Evolutionary conservation across 2,797 vertebrate species (phyloP).

Genomic region (Phoxinus dragarum): DNA sequence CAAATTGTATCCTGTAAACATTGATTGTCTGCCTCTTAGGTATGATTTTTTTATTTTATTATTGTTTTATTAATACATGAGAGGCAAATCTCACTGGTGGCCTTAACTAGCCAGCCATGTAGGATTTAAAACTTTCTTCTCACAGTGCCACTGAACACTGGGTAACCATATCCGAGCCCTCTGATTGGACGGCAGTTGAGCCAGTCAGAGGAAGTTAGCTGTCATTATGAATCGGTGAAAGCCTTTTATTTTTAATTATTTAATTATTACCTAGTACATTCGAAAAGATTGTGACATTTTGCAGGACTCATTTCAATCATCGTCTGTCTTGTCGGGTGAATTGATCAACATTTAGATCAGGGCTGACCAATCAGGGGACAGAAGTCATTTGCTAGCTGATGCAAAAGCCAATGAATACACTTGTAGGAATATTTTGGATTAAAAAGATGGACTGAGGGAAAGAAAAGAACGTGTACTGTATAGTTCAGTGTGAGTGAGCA

Average conservation of each 20-base stretch:
- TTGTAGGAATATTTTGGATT: constrained; percentile 36
- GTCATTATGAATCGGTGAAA: constrained; percentile 45
- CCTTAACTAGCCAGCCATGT: constrained; percentile 56
- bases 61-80: constrained; percentile 28
- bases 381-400: constrained; percentile 40
- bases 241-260: constrained; percentile 48
- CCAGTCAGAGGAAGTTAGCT: constrained; percentile 37
- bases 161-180: constrained; percentile 40
- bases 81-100: constrained; percentile 45
- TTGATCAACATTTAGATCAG: constrained; percentile 48
- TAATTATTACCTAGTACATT: constrained; percentile 49
- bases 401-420: constrained; percentile 34
- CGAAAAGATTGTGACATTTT: constrained; percentile 49
- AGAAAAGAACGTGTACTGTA: constrained; percentile 65
- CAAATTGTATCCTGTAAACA: constrained; percentile 34
- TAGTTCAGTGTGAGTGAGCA: constrained; percentile 65
- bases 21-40: constrained; percentile 51
- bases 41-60: background rate
- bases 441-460: constrained; percentile 34
- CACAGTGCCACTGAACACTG: constrained; percentile 14
- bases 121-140: constrained; percentile 39
- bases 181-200: constrained; percentile 45
- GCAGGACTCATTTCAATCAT: constrained; percentile 54
- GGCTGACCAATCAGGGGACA: constrained; percentile 37
- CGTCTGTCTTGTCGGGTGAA: constrained; percentile 26